These are phyloP conservation scores for Potorous gilbertii DNA, from an alignment of 2,797 vertebrate genomes.

Conservation along the genomic window DNA sequence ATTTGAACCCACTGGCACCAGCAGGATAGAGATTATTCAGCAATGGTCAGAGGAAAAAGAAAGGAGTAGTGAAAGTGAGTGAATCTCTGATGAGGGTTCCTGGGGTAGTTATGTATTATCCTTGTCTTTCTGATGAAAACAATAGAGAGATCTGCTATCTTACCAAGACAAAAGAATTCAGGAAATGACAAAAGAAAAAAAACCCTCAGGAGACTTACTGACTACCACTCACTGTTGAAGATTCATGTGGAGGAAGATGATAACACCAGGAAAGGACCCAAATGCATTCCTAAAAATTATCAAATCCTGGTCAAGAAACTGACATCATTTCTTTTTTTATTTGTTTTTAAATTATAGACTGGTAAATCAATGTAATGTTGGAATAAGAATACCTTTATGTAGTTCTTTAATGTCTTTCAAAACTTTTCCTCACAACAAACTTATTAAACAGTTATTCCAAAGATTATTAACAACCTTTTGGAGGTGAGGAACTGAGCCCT, in stretches of 20 bases:
- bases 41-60: no score
- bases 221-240: neutral
- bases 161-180: neutral
- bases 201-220: neutral
- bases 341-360: neutral
- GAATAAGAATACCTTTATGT: neutral
- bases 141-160: neutral
- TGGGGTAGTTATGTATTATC: neutral
- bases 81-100: neutral
- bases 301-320: neutral
- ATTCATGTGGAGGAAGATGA: neutral
- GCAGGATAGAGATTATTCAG: neutral
- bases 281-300: neutral
- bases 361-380: neutral
- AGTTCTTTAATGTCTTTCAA: neutral
- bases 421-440: neutral
- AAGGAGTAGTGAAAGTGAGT: neutral
- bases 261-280: neutral
- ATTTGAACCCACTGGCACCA: neutral
- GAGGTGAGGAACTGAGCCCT: neutral
- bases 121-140: neutral
- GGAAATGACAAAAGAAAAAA: neutral
- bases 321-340: neutral
- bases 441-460: neutral
- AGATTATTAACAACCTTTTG: neutral